phyloP scores from a whole-genome alignment of 2,113 vertebrate genomes.

The Speoplatyrhinus poulsoni region DNA sequence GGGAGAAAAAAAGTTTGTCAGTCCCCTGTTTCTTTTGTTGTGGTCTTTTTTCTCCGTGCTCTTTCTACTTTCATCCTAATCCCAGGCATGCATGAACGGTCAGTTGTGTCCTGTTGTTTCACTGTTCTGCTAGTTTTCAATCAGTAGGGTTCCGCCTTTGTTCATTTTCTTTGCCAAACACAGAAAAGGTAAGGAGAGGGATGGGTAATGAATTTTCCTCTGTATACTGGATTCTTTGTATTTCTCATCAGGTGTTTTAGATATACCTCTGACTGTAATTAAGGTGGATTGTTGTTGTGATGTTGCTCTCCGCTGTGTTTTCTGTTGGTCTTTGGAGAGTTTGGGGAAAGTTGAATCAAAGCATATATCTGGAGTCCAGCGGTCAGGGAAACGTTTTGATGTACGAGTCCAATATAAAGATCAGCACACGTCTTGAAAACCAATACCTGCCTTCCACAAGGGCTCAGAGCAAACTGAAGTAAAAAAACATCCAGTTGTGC shows the following conservation, averaged over 20 bases:
- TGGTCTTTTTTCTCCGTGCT: constrained; percentile 92
- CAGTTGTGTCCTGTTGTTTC: constrained; percentile 98
- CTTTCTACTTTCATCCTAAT: constrained; percentile 98
- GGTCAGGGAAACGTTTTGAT: constrained; percentile 68
- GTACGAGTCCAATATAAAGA: constrained; percentile 66
- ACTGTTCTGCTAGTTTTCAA: constrained; percentile 97
- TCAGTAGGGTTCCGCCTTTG: constrained; percentile 94
- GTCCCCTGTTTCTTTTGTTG: constrained; percentile 95
- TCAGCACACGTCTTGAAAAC: constrained; percentile 58
- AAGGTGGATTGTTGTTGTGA: constrained; percentile 70
- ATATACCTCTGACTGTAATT: constrained; percentile 77
- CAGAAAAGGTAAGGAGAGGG: constrained; percentile 95
- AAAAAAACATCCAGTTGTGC: constrained; percentile 35
- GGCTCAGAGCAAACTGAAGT: constrained; percentile 22
- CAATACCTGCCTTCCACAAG: constrained; percentile 43
- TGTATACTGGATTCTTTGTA: constrained; percentile 86
- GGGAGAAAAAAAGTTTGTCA: constrained; percentile 91
- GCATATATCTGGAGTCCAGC: constrained; percentile 57
- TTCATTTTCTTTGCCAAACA: constrained; percentile 94
- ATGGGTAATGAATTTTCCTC: constrained; percentile 88
- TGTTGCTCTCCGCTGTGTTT: constrained; percentile 68
- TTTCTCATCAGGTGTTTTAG: constrained; percentile 73
- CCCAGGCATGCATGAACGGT: constrained; percentile 98
- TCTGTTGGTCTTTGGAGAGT: constrained; percentile 64
- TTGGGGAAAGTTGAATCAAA: constrained; percentile 68